Evolutionary conservation across 2,888 invertebrate species (phyloP).

Genomic region (Bellardia pandia): DNA sequence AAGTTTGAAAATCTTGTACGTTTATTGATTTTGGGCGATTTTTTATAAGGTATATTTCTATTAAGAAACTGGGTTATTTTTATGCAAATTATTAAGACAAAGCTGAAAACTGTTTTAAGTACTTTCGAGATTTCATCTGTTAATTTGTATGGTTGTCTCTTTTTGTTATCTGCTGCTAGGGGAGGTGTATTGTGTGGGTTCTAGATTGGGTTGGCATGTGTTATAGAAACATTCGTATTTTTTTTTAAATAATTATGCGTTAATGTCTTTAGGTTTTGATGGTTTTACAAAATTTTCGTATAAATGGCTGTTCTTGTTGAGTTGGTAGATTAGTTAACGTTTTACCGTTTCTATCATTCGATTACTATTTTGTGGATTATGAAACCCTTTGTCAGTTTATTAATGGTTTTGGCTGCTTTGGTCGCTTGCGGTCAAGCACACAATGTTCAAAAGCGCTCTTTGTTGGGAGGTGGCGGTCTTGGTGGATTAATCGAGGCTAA

Average conservation of each 20-base stretch:
- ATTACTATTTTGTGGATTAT: conserved; percentile 72
- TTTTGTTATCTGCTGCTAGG: neutral
- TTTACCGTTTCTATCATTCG: conserved; percentile 36
- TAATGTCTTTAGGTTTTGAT: conserved; percentile 9
- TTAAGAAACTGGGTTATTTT: conserved; percentile 31
- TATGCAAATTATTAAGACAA: conserved; percentile 47
- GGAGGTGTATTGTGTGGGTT: conserved; percentile 1
- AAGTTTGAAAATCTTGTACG: neutral
- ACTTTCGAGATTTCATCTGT: neutral
- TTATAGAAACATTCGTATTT: conserved; percentile 10
- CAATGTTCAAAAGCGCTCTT: conserved; percentile 75
- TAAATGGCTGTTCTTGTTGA: conserved; percentile 54
- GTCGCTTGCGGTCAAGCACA: conserved; percentile 76
- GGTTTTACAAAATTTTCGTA: conserved; percentile 50
- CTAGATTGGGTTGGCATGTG: neutral
- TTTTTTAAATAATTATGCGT: conserved; percentile 19
- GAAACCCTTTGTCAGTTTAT: conserved; percentile 78
- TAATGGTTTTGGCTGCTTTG: conserved; percentile 78
- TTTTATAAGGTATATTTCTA: neutral
- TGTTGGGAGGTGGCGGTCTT: conserved; percentile 70
- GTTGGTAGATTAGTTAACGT: conserved; percentile 47
- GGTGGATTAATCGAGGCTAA: conserved; percentile 41
- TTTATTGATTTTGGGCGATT: neutral
- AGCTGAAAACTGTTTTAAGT: neutral
- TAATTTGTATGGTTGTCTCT: conserved; percentile 22